A percentile compares a stretch with the other conserved stretches of the same genome.
These are phyloP conservation scores for Sphenodon punctatus DNA, from an alignment of 2,797 vertebrate species.

Conservation along the genomic window DNA sequence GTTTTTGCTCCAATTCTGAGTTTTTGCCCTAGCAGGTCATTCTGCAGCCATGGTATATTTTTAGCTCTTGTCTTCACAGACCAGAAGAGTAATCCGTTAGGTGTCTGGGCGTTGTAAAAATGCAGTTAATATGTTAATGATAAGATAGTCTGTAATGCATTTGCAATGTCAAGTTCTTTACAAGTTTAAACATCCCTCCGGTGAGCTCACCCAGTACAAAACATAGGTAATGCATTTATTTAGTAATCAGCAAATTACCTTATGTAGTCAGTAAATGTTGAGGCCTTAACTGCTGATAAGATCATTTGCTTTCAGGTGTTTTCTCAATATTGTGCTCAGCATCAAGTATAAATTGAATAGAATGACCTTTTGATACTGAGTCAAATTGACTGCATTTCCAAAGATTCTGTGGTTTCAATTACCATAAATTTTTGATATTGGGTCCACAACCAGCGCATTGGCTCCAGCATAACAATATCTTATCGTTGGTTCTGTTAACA, in stretches of 20 bases:
- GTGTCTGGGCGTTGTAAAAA: not conserved
- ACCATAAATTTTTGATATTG: slow-evolving; percentile 83
- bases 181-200: slow-evolving; percentile 46
- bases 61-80: not conserved
- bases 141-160: slow-evolving; percentile 57
- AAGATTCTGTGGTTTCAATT: slow-evolving; percentile 87
- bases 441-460: slow-evolving; percentile 35
- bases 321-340: slow-evolving; percentile 78
- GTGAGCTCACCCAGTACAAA: slow-evolving; percentile 50
- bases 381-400: slow-evolving; percentile 87
- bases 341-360: slow-evolving; percentile 87
- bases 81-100: accelerated
- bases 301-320: slow-evolving; percentile 88
- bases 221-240: slow-evolving; percentile 84
- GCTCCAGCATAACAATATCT: slow-evolving; percentile 56
- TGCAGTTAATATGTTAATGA: not conserved
- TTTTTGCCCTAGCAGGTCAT: not conserved
- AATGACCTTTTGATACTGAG: slow-evolving; percentile 86
- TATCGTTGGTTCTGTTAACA: slow-evolving; percentile 58
- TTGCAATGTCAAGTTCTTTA: slow-evolving; percentile 63
- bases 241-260: slow-evolving; percentile 89
- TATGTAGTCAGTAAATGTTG: slow-evolving; percentile 78
- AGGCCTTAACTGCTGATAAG: slow-evolving; percentile 81
- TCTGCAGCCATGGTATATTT: not conserved
- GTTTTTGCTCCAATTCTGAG: too few species aligned